Base-by-base conservation (phyloP, 2,888 invertebrate species). In the Idaea straminata region DNA sequence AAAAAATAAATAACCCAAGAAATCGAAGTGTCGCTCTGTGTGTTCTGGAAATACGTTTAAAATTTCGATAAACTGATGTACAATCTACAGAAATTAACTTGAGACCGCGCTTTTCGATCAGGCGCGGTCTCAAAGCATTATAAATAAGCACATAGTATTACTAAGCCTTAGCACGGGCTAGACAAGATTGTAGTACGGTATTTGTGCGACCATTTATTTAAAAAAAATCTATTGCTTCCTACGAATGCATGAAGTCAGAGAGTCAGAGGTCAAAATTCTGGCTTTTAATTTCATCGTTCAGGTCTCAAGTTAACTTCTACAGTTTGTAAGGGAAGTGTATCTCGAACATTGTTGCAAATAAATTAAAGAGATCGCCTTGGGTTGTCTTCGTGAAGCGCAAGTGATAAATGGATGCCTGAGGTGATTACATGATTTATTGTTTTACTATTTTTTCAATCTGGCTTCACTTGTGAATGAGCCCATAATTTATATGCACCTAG, bases 341-440 rank as follows among this genome's bases (percentile, higher is more conserved):
- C 7, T 47, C 47, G 47, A 7, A 47, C 47, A 47, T 13, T 7
- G 47, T 47, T 47, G 47, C 47, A 47, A 10, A 47, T 47, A 13
- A 47, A 47, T 47, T 47, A 47, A 47, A 47, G 47, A 47, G 47
- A 47, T 47, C 47, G 47, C 47, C 47, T 47, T 47, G 47, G 47
- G 47, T 13, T 10, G 47, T 47, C 47, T 47, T 47, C 10, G 13
- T 47, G 47, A 47, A 13, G 13, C 47, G 47, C 47, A 13, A 47
- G 47, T 47, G 47, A 47, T 47, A 10, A 47, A 47, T 47, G 5
- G 13, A 13, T 13, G 47, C 47, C 47, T 47, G 7, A 13, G 47
- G 47, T 47, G 47, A 47, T 47, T 13, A 47, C 7, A 13, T 47
- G 47, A 47, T 47, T 6, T 47, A 47, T 47, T 47, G 25, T 47